These are phyloP conservation scores for Syngnathus floridae DNA, from an alignment of 2,113 vertebrate genomes.

Conservation along the genomic window DNA sequence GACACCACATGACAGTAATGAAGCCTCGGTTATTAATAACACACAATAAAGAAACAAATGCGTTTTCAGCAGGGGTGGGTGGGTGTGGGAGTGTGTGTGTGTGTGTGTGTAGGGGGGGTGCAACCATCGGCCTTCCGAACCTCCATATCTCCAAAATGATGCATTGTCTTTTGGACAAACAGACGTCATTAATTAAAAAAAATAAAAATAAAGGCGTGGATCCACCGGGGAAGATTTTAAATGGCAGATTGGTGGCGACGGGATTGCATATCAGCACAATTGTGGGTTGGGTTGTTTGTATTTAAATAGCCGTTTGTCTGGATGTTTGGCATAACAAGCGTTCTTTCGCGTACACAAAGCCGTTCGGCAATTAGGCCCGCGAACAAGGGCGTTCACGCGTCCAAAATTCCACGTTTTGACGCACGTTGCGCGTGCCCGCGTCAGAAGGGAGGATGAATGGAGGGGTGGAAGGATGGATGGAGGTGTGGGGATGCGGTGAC, in stretches of 20 bases:
- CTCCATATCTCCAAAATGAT: constrained; percentile 15
- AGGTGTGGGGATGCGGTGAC: neutral
- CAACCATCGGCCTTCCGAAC: constrained; percentile 1
- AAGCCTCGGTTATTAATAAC: neutral
- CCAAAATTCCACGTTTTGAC: neutral
- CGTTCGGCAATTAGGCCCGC: constrained; percentile 8
- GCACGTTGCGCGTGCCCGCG: neutral
- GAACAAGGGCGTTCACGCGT: constrained; percentile 45
- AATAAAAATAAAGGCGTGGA: constrained; percentile 20
- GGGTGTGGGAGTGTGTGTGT: neutral
- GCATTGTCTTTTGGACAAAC: neutral
- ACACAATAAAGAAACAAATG: constrained; percentile 2
- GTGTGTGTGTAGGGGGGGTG: neutral
- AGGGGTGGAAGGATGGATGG: neutral
- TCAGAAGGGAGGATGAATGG: neutral
- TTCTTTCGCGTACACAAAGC: neutral
- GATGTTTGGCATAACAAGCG: neutral
- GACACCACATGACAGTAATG: neutral
- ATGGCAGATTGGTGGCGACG: constrained; percentile 32
- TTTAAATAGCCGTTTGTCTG: neutral
- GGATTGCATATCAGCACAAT: neutral
- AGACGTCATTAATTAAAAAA: neutral
- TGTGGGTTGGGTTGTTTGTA: neutral
- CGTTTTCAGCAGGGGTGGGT: neutral
- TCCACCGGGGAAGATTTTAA: constrained; percentile 33